A percentile compares a stretch with the other conserved stretches of the same genome.
Conservation (phyloP, 1,140 invertebrate species). For the Thereuonema tuberculata region DNA sequence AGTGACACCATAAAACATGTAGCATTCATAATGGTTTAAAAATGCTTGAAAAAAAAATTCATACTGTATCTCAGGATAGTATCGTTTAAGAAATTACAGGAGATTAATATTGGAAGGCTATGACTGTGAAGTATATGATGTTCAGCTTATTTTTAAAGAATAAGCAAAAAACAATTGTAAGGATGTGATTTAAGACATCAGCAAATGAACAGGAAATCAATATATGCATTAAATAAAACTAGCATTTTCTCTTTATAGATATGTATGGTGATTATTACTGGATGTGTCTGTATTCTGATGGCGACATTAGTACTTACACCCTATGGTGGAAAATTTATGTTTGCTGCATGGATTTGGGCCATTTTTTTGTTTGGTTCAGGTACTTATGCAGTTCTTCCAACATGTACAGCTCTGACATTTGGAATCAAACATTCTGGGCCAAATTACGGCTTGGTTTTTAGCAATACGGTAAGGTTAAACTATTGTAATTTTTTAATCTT, state of each 20-base stretch:
- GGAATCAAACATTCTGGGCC: slow-evolving; percentile 21
- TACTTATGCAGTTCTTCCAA: slow-evolving; percentile 26
- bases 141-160: too few relatives aligned
- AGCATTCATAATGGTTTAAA: too few relatives aligned
- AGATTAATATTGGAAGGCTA: too few relatives aligned
- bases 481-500: neutral
- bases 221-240: too few relatives aligned
- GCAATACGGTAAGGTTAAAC: slow-evolving; percentile 19
- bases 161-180: too few relatives aligned
- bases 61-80: too few relatives aligned
- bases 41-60: too few relatives aligned
- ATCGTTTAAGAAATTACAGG: too few relatives aligned
- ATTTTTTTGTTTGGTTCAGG: slow-evolving; percentile 27
- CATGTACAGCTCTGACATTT: slow-evolving; percentile 23
- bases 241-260: neutral
- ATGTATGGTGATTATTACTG: neutral
- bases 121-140: too few relatives aligned
- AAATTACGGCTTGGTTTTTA: slow-evolving; percentile 25
- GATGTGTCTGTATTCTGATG: neutral
- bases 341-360: slow-evolving; percentile 22
- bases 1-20: too few relatives aligned
- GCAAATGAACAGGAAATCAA: too few relatives aligned
- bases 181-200: too few relatives aligned
- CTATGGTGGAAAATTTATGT: slow-evolving; percentile 26
- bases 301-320: neutral